These are phyloP conservation scores for Steinernema carpocapsae DNA, from an alignment of 2,888 invertebrate genomes.

Conservation along the genomic window DNA sequence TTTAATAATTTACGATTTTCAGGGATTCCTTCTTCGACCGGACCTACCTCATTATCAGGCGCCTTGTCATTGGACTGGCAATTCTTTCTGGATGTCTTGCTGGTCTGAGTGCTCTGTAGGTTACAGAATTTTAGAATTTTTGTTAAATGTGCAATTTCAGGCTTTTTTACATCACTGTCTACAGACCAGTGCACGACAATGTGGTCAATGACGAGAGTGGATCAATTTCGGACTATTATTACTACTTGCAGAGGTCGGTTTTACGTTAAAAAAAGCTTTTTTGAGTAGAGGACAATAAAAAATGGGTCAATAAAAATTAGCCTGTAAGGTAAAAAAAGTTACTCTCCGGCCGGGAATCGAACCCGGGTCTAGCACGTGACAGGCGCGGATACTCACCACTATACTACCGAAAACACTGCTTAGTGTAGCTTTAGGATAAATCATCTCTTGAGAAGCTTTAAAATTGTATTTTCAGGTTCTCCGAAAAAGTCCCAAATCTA, in stretches of 20 bases:
- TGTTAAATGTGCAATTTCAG: no score
- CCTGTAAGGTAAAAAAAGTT: no score
- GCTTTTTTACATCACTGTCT: neutral
- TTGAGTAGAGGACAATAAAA: no score
- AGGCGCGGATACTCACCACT: no score
- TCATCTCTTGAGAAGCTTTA: neutral
- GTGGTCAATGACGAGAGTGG: neutral
- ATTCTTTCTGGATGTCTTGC: slow-evolving; percentile 4
- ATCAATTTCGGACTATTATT: neutral
- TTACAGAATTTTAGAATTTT: no score
- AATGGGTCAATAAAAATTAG: no score
- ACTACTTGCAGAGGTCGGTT: neutral
- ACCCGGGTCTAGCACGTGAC: no score
- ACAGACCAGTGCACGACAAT: neutral
- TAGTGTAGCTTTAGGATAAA: neutral
- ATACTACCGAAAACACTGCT: neutral
- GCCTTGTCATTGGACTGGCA: neutral
- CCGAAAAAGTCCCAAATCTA: neutral
- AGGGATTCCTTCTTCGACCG: slow-evolving; percentile 21
- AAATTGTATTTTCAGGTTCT: neutral
- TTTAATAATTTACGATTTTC: neutral
- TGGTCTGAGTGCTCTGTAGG: neutral
- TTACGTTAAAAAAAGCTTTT: neutral
- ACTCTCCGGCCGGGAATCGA: no score
- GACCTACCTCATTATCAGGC: slow-evolving; percentile 5